A percentile compares a stretch with the other conserved stretches of the same genome.
Conservation (phyloP, 2,888 invertebrate species). For the Heliconius ismenius region DNA sequence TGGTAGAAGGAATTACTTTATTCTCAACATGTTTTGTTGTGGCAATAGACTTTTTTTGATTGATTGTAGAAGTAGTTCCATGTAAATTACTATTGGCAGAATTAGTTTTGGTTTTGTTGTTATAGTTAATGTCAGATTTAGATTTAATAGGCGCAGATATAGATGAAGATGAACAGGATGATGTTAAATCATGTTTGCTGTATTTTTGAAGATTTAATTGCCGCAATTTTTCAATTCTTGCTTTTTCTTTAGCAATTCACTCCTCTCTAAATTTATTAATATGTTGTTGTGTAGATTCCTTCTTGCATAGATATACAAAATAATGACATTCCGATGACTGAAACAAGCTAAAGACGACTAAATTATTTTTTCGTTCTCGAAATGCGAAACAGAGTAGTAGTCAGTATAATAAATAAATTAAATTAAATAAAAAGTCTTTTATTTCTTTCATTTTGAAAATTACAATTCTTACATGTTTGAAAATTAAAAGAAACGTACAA, state of each 20-base stretch:
- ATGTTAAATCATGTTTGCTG: conserved; percentile 34
- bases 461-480: no score
- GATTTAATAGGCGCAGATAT: conserved; percentile 37
- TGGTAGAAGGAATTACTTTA: conserved; percentile 13
- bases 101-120: conserved; percentile 28
- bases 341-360: no score
- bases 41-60: background rate
- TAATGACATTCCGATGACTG: no score
- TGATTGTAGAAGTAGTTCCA: conserved; percentile 41
- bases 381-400: no score
- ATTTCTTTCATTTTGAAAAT: no score
- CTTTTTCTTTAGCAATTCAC: conserved; percentile 66
- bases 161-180: conserved; percentile 38
- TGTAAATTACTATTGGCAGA: conserved; percentile 51
- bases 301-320: conserved; percentile 24
- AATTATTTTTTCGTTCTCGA: no score
- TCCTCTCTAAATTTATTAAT: conserved; percentile 66
- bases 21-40: background rate
- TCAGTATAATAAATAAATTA: no score
- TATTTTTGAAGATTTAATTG: conserved; percentile 71
- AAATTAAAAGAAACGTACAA: no score
- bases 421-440: no score
- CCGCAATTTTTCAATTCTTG: conserved; percentile 69
- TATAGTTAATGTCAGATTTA: conserved; percentile 30
- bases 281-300: conserved; percentile 57